Evolutionary conservation across 2,113 vertebrate species (phyloP), one percentile per base, ranked within the genome.

Genomic region (Tyrannus savana): DNA sequence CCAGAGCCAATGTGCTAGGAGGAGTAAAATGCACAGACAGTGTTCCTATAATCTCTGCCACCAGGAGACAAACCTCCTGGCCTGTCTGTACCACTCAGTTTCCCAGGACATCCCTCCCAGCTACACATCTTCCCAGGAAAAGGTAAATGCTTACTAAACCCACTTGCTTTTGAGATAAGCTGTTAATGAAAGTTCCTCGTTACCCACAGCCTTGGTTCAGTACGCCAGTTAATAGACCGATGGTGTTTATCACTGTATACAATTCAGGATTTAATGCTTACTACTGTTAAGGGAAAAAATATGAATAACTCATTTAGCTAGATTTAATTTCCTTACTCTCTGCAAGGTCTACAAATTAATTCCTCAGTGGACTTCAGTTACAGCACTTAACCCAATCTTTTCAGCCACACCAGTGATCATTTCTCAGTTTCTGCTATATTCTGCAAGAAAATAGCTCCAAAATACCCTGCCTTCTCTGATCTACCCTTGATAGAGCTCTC

Each of bases 361-460:
- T 91, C 81, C 81, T 95, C 50, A 11, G 62, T 46, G 81, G 50
- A 60, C 74, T 93, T 95, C 87, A 50, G 13, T 93, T 95, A 44
- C 64, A 89, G 58, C 41, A 67, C 44, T 97, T 88, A 84, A 84
- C 60, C 68, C 88, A 72, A 80, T 66, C 59, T 88, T 94, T 87
- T 78, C 87, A 88, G 63, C 30, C 75, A 52, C 39, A 59, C 10
- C 47, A 68, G 56, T n/a, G 87, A 84, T 93, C 2, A 39, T 62
- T 91, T 87, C 50, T 56, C 47, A 56, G 46, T 46, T 85, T 47
- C 52, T 93, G 52, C 31, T 19, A 28, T 44, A 24, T 75, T 87
- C 42, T 80, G 52, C 4, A 73, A 86, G 60, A 62, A 91, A 89
- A 78, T 13, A 82, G 22, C 22, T 79, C 55, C 19, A 23, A 19